Evolutionary conservation across 2,113 vertebrate species (phyloP).

Genomic region (Sardina pilchardus): DNA sequence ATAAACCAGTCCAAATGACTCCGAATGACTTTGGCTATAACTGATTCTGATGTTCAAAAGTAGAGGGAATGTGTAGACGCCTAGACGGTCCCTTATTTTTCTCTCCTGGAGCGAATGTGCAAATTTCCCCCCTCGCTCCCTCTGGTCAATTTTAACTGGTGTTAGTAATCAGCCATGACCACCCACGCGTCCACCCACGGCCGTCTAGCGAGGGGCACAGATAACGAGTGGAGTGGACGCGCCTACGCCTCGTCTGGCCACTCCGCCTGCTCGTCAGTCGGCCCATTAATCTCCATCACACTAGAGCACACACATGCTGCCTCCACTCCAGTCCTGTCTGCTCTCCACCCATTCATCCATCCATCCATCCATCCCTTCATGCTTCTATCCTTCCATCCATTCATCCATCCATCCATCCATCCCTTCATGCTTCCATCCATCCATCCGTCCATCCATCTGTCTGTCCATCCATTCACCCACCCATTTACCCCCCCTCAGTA

Average conservation of each 20-base stretch:
- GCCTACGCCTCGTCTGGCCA: slow-evolving; percentile 3
- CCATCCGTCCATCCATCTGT: neutral
- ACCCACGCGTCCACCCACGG: neutral
- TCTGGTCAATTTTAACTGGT: neutral
- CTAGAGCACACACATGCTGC: slow-evolving; percentile 46
- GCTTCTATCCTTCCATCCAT: neutral
- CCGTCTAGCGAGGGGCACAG: neutral
- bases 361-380: neutral
- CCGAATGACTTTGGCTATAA: neutral
- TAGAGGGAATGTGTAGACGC: neutral
- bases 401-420: neutral
- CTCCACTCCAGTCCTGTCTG: slow-evolving; percentile 13
- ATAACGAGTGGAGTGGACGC: slow-evolving; percentile 9
- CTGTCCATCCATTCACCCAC: neutral
- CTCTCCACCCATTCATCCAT: slow-evolving; percentile 9
- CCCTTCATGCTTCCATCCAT: neutral
- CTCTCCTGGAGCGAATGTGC: neutral
- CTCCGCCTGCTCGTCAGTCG: slow-evolving; percentile 44
- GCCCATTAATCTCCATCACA: slow-evolving; percentile 56
- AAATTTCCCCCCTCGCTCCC: neutral
- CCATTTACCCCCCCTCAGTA: neutral
- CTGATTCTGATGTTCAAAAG: neutral
- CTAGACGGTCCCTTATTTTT: too few relatives aligned
- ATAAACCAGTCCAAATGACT: neutral
- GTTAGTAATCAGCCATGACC: neutral